Base-by-base conservation (phyloP, 64 coral and sea anemone species). In the Porites lutea region DNA sequence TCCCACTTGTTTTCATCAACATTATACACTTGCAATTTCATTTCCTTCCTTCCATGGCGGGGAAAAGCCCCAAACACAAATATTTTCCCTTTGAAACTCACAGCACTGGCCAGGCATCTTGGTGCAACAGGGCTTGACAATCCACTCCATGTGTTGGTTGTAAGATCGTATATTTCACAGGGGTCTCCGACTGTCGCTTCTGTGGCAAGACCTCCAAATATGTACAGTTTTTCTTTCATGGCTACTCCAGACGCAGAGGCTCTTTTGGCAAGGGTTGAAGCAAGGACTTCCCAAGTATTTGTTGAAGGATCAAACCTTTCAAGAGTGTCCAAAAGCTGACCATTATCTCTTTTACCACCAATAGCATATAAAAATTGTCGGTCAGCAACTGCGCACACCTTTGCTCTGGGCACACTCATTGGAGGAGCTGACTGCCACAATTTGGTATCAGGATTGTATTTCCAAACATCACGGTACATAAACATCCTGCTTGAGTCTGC, bases 231-330 rank as follows among this genome's bases (percentile, higher is more conserved):
- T 13, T 53, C 13, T 11, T 52, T 52, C 10, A 59, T 6, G 3
- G 19, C 21, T 54, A 14, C 48, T 53, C 77, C 77, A 20, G 48
- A 50, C 14, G 77, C 49, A 6, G 1, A 2, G 43, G 49, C 2
- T 48, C 4, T 55, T 52, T 18, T n/a, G 6, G 37, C n/a, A 59
- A 19, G 16, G 5, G 21, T 79, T 54, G 77, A 59, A 12, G 87
- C 49, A 48, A 89, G 74, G 7, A 48, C 62, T 5, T 53, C 52
- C 87, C 87, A 89, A 44, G 72, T 59, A 27, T 89, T 77, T 46
- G 20, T 77, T 49, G 16, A 43, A 13, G 88, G 76, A 54, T 90
- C 88, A 53, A 52, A 90, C 48, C 76, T 76, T 52, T 90, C 88
- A 14, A 52, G 52, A 37, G 16, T 90, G 12, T 67, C 65, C 11